Evolutionary conservation across 2,888 invertebrate genomes (phyloP).

Genomic region (Scaptomyza polygonia): DNA sequence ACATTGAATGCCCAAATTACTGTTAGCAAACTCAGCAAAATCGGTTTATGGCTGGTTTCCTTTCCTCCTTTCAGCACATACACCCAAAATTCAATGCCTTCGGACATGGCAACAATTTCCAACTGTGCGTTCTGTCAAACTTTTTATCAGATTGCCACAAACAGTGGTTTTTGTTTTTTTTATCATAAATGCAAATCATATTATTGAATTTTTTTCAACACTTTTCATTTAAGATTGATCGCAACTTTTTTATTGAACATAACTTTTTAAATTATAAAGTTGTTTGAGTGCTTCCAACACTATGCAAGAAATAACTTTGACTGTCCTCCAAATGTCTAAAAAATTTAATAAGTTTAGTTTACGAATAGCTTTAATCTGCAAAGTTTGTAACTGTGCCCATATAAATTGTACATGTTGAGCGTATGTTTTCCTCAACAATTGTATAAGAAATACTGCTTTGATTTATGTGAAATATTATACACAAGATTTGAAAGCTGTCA

Average conservation of each 20-base stretch:
- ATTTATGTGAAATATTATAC: conserved; percentile 34
- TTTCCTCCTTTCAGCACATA: conserved; percentile 28
- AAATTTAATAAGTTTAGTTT: too few relatives aligned
- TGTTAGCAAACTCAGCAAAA: conserved; percentile 45
- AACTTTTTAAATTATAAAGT: neutral
- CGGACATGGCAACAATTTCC: conserved; percentile 1
- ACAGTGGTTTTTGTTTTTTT: conserved; percentile 7
- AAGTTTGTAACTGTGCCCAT: too few relatives aligned
- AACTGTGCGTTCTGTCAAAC: conserved; percentile 4
- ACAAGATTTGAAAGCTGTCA: conserved; percentile 17
- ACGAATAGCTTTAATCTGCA: too few relatives aligned
- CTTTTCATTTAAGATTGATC: neutral
- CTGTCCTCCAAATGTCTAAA: too few relatives aligned
- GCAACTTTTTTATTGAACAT: neutral
- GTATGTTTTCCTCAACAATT: neutral
- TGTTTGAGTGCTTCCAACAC: neutral
- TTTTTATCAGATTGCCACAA: conserved; percentile 5
- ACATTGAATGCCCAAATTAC: conserved; percentile 39
- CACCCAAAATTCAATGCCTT: conserved; percentile 14
- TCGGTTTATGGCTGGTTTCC: conserved; percentile 42
- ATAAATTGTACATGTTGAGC: too few relatives aligned
- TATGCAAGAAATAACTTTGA: too few relatives aligned
- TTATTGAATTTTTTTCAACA: neutral
- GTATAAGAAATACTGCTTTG: conserved; percentile 10
- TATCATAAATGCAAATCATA: neutral